Evolutionary conservation across 2,113 vertebrate species (phyloP), one percentile per base, ranked within the genome.

Genomic region (Tautogolabrus adspersus): DNA sequence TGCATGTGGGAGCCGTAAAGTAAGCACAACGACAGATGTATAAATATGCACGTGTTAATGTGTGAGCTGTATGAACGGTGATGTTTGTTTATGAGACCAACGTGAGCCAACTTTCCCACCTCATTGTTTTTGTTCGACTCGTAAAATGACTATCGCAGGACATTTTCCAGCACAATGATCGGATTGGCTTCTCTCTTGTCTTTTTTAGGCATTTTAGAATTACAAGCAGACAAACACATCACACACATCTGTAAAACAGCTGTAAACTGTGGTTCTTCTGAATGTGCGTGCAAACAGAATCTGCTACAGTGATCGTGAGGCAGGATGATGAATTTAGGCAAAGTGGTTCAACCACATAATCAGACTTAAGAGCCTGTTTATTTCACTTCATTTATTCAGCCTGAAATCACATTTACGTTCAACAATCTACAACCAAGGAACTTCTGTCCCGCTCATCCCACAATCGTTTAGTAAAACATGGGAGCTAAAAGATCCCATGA

Each of bases 171-270:
- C 40, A 9, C 40, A 2, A 42, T 42, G 40, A 42, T 42, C 10
- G 11, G 40, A 34, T 42, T 11, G 40, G 8, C 5, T 19, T 6
- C 6, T 6, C 16, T 49, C 16, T n/a, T 19, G 47, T n/a, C 47
- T n/a, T n/a, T 19, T n/a, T n/a, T 8, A 10, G 7, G 49, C 19
- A 5, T 51, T n/a, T n/a, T n/a, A n/a, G 18, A 8, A 19, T 19
- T n/a, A 6, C 7, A 52, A 52, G 8, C 10, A 2, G 49, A 21
- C 9, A 21, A 21, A 52, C 10, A 19, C 18, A 51, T 51, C 47
- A 18, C 12, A 19, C 18, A 51, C 64, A 67, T 67, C 40, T 67
- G 62, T 49, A 15, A 5, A 8, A 47, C 75, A 58, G 30, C 66
- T 71, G 75, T 40, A 64, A 12, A 19, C n/a, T 23, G 60, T 23